Conservation (phyloP, 2,113 vertebrate genomes). For the Sceloporus tristichus region DNA sequence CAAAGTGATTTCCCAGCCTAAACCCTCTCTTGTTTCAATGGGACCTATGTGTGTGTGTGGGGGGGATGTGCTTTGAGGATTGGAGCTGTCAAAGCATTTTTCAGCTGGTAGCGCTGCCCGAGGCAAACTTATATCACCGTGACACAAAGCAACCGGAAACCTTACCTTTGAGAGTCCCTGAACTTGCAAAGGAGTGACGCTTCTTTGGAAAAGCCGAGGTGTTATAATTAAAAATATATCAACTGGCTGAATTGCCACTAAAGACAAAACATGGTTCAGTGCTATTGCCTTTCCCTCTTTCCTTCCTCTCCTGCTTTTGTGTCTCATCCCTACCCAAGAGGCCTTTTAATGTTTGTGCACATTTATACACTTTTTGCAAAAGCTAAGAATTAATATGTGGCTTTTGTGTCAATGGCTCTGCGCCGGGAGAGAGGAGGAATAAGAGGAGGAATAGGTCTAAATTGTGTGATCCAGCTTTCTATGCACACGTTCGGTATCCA, state of each 20-base stretch:
- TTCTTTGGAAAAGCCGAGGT: slow-evolving; percentile 60
- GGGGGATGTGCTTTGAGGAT: background rate
- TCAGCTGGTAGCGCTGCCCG: slow-evolving; percentile 69
- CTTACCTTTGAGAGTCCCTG: slow-evolving; percentile 66
- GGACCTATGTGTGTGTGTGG: background rate
- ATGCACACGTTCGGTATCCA: slow-evolving; percentile 19
- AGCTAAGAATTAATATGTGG: slow-evolving; percentile 29
- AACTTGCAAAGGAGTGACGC: slow-evolving; percentile 52
- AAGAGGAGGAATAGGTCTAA: background rate
- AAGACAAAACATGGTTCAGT: slow-evolving; percentile 41
- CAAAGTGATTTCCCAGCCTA: background rate
- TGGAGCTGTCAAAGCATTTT: slow-evolving; percentile 65
- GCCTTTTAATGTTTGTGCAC: slow-evolving; percentile 26
- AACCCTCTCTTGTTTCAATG: background rate
- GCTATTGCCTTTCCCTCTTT: slow-evolving; percentile 41
- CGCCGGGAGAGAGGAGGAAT: background rate
- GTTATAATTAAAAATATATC: slow-evolving; percentile 74
- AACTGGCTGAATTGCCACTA: slow-evolving; percentile 60
- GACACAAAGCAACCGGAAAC: slow-evolving; percentile 70
- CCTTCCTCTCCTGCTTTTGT: background rate
- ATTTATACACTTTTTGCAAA: slow-evolving; percentile 31
- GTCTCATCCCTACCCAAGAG: slow-evolving; percentile 1
- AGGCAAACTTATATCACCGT: slow-evolving; percentile 74
- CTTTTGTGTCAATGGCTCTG: slow-evolving; percentile 20
- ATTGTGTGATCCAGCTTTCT: slow-evolving; percentile 3